These are phyloP conservation scores for Alethe diademata DNA, from an alignment of 2,113 vertebrate species.

Conservation along the genomic window DNA sequence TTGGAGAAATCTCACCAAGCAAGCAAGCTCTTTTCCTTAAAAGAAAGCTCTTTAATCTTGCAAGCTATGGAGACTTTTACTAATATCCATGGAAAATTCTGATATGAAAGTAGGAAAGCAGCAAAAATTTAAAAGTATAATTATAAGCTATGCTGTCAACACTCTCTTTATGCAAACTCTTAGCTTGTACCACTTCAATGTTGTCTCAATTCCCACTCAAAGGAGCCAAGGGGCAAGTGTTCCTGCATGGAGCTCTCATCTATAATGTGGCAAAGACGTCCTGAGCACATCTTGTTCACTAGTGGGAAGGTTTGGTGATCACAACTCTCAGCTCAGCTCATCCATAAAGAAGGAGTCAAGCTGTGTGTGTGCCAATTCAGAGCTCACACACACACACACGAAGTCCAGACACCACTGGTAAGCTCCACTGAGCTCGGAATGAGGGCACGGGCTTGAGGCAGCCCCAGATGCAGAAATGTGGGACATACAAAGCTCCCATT, in stretches of 20 bases:
- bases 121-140: slow-evolving; percentile 39
- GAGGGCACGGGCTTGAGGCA: neutral
- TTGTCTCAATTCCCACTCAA: neutral
- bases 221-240: neutral
- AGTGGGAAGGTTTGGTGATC: neutral
- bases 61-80: neutral
- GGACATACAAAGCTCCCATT: neutral
- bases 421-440: accelerated
- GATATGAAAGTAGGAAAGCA: slow-evolving; percentile 6
- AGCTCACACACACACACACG: neutral
- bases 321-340: neutral
- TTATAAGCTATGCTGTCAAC: neutral
- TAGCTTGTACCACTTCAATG: neutral
- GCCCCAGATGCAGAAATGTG: neutral
- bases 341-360: neutral
- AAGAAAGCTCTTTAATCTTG: slow-evolving; percentile 38
- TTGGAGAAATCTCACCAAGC: slow-evolving; percentile 24
- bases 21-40: slow-evolving; percentile 30
- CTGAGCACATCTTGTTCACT: neutral
- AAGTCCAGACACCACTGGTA: neutral
- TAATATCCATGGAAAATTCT: slow-evolving; percentile 32
- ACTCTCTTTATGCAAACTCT: neutral
- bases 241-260: neutral
- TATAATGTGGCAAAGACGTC: neutral
- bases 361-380: neutral